Evolutionary conservation across 2,888 invertebrate species (phyloP).

Genomic region (Unio delphinus): DNA sequence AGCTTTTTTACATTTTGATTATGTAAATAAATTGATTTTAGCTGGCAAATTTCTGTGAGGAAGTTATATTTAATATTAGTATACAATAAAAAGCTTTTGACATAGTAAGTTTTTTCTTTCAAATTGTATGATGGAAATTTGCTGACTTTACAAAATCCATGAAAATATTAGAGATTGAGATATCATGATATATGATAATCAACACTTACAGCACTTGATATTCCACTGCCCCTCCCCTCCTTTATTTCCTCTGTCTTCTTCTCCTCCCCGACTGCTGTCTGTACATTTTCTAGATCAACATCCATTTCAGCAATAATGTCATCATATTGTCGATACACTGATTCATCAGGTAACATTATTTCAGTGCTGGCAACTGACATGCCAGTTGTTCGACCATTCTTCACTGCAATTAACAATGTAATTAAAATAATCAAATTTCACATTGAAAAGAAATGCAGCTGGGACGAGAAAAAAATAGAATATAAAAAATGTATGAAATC

Average conservation of each 20-base stretch:
- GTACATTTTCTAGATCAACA: slow-evolving; percentile 42
- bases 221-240: slow-evolving; percentile 33
- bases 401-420: slow-evolving; percentile 5
- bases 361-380: slow-evolving; percentile 51
- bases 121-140: too few species aligned
- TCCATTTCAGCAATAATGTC: slow-evolving; percentile 49
- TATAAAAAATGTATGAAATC: too few species aligned
- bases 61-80: too few species aligned
- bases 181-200: not conserved
- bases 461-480: too few species aligned
- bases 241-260: slow-evolving; percentile 20
- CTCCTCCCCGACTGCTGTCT: slow-evolving; percentile 46
- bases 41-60: too few species aligned
- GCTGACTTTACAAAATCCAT: not conserved
- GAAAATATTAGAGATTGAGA: not conserved
- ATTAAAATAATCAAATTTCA: too few species aligned
- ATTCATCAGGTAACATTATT: slow-evolving; percentile 50
- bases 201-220: slow-evolving; percentile 32
- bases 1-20: too few species aligned
- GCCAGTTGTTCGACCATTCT: slow-evolving; percentile 43
- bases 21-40: too few species aligned
- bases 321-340: slow-evolving; percentile 50
- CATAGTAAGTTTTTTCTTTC: too few species aligned
- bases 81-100: too few species aligned
- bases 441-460: too few species aligned